Conservation (phyloP, 2,888 invertebrate genomes). For the Aporophyla lueneburgensis region DNA sequence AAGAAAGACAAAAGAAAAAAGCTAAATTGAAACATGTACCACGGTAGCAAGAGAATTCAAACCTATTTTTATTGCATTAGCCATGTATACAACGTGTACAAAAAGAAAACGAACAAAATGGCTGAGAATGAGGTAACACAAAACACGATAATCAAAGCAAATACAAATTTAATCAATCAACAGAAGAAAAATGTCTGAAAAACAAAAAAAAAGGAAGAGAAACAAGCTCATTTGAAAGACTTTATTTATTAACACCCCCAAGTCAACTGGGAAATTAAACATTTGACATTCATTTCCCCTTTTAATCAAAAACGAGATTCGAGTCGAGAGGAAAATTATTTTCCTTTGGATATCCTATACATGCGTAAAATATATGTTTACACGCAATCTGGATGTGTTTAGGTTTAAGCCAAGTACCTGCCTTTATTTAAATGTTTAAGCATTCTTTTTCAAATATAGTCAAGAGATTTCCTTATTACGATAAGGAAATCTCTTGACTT, state of each 20-base stretch:
- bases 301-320: constrained; percentile 23
- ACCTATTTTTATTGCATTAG: too few relatives aligned
- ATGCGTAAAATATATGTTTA: not conserved
- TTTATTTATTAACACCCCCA: constrained; percentile 5
- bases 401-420: not conserved
- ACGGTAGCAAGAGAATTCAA: too few relatives aligned
- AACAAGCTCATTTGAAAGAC: constrained; percentile 9
- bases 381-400: not conserved
- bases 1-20: too few relatives aligned
- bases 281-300: constrained; percentile 19
- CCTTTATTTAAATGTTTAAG: too few relatives aligned
- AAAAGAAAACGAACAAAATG: too few relatives aligned
- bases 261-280: constrained; percentile 43
- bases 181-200: not conserved
- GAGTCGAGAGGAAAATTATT: not conserved
- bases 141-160: not conserved
- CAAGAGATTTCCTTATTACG: too few relatives aligned
- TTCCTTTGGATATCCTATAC: not conserved
- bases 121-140: not conserved
- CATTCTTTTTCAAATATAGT: too few relatives aligned
- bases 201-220: not conserved
- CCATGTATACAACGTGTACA: too few relatives aligned
- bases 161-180: not conserved
- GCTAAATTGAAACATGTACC: too few relatives aligned
- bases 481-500: not conserved